Evolutionary conservation across 2,797 vertebrate species (phyloP).

Genomic region (Rallus crepitans): DNA sequence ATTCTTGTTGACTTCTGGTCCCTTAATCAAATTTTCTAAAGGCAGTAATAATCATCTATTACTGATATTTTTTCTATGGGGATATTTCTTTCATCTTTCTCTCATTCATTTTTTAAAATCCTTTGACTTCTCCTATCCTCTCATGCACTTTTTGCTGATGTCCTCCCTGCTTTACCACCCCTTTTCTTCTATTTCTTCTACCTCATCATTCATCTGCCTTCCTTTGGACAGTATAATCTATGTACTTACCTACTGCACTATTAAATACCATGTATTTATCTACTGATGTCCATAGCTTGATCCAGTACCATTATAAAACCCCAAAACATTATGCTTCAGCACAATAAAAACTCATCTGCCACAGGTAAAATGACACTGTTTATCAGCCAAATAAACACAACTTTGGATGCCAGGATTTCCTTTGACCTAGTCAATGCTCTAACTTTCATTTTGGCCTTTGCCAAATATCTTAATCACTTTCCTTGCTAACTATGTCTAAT

Average conservation of each 20-base stretch:
- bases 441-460: slow-evolving; percentile 9
- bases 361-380: neutral
- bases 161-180: neutral
- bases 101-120: neutral
- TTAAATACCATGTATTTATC: neutral
- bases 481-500: neutral
- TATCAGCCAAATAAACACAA: neutral
- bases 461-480: neutral
- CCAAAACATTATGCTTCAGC: neutral
- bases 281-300: neutral
- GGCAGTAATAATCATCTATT: neutral
- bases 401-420: neutral
- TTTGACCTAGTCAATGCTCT: neutral
- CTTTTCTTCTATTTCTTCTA: neutral
- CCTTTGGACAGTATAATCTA: neutral
- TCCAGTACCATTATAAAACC: neutral
- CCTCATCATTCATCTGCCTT: neutral
- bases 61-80: neutral
- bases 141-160: neutral
- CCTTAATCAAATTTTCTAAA: neutral
- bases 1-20: slow-evolving; percentile 6
- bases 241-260: neutral
- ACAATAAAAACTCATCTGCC: neutral
- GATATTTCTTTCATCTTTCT: neutral
- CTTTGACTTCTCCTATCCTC: neutral